Base-by-base conservation (phyloP, 2,888 invertebrate genomes). In the Hybos culiciformis region DNA sequence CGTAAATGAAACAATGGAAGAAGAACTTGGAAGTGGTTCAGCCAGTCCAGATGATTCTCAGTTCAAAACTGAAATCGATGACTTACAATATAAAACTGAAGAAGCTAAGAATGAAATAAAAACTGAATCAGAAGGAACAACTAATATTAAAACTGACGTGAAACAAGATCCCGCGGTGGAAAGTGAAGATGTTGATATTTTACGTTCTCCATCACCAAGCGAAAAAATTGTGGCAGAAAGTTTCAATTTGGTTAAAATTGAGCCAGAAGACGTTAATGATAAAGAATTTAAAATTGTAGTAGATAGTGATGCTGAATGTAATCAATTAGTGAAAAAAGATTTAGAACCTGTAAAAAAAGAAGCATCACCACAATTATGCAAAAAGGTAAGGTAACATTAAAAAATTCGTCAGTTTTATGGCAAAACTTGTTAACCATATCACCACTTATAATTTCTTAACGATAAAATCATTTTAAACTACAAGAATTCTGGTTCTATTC, bases 241-340 rank as follows among this genome's bases (percentile, higher is more conserved):
- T 50, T 36, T 20, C 5, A 63, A 64, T 51, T 46, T 61, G 38
- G 63, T 64, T 0, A 62, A 62, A 46, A 61, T 63, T 31, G 65
- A 67, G 34, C 62, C 64, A 1, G 64, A 66, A 49, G 68, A 67
- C 42, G 56, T 58, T 2, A 58, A 58, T 23, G 58, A 58, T 1
- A 59, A 60, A 24, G 64, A 65, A 47, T 62, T 64, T 1, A 66
- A 61, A 49, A 54, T 64, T 37, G 64, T 63, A 52, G 64, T 63
- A 21, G 66, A 64, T 41, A 59, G 61, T 4, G 64, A 62, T 45
- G 65, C n/a, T n/a, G n/a, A n/a, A n/a, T n/a, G n/a, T n/a, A n/a
- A n/a, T n/a, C n/a, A n/a, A n/a, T n/a, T n/a, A n/a, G n/a, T n/a
- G n/a, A n/a, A n/a, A n/a, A n/a, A n/a, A n/a, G n/a, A n/a, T n/a